Conservation (phyloP, 2,888 invertebrate species). For the Thymelicus lineola region DNA sequence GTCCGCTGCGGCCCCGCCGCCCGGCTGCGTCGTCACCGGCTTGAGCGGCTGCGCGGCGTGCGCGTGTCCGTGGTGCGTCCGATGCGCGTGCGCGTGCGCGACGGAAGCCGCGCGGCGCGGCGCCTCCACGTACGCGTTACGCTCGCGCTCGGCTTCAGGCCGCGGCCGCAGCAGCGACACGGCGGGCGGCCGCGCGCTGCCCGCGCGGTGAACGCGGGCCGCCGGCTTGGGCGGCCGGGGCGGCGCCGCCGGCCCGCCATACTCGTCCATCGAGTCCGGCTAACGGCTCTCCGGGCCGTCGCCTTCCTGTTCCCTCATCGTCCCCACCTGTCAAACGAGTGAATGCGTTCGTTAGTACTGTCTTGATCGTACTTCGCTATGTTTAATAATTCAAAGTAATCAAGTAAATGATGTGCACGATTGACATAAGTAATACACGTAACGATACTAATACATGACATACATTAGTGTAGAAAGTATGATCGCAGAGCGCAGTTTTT, state of each 20-base stretch:
- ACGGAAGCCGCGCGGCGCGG: constrained; percentile 83
- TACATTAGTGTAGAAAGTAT: background rate
- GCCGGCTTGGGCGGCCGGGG: constrained; percentile 90
- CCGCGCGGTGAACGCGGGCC: constrained; percentile 87
- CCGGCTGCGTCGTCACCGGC: constrained; percentile 83
- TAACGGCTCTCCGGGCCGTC: constrained; percentile 87
- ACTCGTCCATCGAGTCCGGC: constrained; percentile 89
- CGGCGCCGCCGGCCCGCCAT: constrained; percentile 92
- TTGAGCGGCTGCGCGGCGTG: constrained; percentile 83
- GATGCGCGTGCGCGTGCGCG: constrained; percentile 74
- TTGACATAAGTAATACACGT: background rate
- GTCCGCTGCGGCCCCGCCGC: constrained; percentile 67
- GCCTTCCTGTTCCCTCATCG: constrained; percentile 87
- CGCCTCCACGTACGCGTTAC: constrained; percentile 97
- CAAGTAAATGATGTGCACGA: background rate
- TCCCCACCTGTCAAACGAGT: constrained; percentile 82
- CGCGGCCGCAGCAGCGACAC: constrained; percentile 88
- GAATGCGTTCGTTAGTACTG: constrained; percentile 41
- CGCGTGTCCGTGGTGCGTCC: constrained; percentile 65
- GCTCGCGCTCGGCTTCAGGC: constrained; percentile 93
- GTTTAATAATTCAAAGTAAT: constrained; percentile 6
- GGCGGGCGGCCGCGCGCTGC: constrained; percentile 84
- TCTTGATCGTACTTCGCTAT: background rate
- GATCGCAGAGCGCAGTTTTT: background rate
- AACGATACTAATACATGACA: background rate